Percentiles rank a stretch among this genome's conserved stretches.
phyloP scores from a whole-genome alignment of 2,797 vertebrate genomes.

The Sebastes flavidus region DNA sequence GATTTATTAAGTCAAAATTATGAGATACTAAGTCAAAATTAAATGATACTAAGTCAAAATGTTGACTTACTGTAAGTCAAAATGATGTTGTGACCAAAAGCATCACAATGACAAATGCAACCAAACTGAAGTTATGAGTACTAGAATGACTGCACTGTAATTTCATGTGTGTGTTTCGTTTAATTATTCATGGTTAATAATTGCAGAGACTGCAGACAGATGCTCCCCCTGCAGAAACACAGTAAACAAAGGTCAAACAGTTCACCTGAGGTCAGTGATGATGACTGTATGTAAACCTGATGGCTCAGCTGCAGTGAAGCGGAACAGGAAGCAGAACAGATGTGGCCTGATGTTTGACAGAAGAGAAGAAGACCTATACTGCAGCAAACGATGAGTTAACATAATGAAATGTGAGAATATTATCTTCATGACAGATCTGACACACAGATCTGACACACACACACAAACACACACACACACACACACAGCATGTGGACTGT shows the following conservation, averaged over 20 bases:
- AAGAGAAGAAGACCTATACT: background rate
- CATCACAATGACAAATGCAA: background rate
- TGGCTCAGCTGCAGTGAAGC: background rate
- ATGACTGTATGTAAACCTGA: slow-evolving; percentile 6
- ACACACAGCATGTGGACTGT: slow-evolving; percentile 22
- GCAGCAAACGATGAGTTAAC: background rate
- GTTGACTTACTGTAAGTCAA: background rate
- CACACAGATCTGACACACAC: background rate
- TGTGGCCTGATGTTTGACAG: slow-evolving; percentile 19
- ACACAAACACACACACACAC: background rate
- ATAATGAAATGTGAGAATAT: slow-evolving; percentile 2
- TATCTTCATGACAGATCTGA: background rate
- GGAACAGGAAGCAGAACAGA: slow-evolving; percentile 21
- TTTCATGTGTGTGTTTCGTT: background rate
- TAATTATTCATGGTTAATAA: background rate
- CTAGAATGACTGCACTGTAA: background rate
- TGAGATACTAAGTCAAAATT: too few species aligned
- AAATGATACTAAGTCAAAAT: background rate
- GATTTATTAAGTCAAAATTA: background rate
- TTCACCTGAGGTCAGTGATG: slow-evolving; percentile 1
- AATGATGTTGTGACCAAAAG: background rate
- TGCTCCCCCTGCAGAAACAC: slow-evolving; percentile 14
- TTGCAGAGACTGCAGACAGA: background rate
- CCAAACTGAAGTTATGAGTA: background rate
- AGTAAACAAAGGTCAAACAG: background rate